These are phyloP conservation scores for Drosophila pallidifrons DNA, from an alignment of 1,140 invertebrate genomes.

Conservation along the genomic window DNA sequence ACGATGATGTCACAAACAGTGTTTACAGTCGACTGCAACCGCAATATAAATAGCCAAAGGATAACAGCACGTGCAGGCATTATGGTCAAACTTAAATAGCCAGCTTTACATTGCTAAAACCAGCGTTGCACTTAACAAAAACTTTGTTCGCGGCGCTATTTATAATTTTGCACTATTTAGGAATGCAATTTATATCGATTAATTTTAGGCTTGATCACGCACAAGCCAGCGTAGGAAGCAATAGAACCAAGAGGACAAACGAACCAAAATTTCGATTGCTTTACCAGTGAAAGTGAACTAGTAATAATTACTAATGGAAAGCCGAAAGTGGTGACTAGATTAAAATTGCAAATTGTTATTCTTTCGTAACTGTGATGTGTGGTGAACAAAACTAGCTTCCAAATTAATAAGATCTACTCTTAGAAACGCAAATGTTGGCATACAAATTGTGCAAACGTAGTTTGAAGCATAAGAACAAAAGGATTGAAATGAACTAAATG, in stretches of 20 bases:
- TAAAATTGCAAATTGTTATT: no score
- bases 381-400: no score
- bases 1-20: conserved; percentile 62
- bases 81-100: conserved; percentile 20
- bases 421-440: no score
- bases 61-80: conserved; percentile 51
- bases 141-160: not conserved
- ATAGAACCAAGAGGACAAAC: not conserved
- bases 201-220: not conserved
- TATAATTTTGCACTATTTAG: not conserved
- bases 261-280: not conserved
- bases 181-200: conserved; percentile 5
- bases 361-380: no score
- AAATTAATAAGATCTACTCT: no score
- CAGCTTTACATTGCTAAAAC: conserved; percentile 32
- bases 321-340: no score
- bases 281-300: not conserved
- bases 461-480: no score
- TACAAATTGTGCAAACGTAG: no score
- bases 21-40: conserved; percentile 45
- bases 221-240: not conserved
- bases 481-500: not conserved
- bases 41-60: conserved; percentile 67
- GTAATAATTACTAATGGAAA: not conserved
- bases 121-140: conserved; percentile 35